Conservation (phyloP, 2,888 invertebrate genomes). For the Conus canariensis region DNA sequence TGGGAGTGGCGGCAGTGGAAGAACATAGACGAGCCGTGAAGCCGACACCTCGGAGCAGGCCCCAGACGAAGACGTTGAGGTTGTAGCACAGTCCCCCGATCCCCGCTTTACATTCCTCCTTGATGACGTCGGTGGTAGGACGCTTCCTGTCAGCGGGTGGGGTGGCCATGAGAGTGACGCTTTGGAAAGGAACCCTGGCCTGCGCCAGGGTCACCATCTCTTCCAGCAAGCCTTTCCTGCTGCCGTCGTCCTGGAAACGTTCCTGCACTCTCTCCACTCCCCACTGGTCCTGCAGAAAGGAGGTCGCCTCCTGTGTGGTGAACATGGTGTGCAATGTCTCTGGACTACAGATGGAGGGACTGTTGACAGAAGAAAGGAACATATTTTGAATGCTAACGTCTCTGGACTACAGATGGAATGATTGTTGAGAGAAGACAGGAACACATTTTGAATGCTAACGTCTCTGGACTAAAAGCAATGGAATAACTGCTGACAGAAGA, state of each 20-base stretch:
- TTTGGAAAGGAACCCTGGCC: conserved; percentile 51
- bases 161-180: conserved; percentile 44
- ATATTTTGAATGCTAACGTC: not conserved
- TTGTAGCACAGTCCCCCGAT: conserved; percentile 56
- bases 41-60: conserved; percentile 50
- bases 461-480: too few species aligned
- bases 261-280: conserved; percentile 38
- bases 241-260: conserved; percentile 27
- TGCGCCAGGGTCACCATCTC: conserved; percentile 44
- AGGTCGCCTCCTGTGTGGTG: conserved; percentile 50
- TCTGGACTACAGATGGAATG: too few species aligned
- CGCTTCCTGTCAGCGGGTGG: conserved; percentile 42
- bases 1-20: conserved; percentile 29
- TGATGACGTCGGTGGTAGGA: conserved; percentile 51
- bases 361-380: conserved; percentile 5
- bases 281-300: conserved; percentile 46
- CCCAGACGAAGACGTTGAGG: conserved; percentile 49
- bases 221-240: conserved; percentile 45
- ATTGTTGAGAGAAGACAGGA: not conserved
- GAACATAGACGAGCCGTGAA: conserved; percentile 47
- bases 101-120: conserved; percentile 45
- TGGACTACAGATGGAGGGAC: not conserved
- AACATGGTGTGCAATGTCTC: conserved; percentile 39
- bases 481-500: too few species aligned
- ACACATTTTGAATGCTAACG: too few species aligned